A percentile compares a stretch with the other conserved stretches of the same genome.
These are phyloP conservation scores for Falco punctatus DNA, from an alignment of 2,113 vertebrate species.

Conservation along the genomic window DNA sequence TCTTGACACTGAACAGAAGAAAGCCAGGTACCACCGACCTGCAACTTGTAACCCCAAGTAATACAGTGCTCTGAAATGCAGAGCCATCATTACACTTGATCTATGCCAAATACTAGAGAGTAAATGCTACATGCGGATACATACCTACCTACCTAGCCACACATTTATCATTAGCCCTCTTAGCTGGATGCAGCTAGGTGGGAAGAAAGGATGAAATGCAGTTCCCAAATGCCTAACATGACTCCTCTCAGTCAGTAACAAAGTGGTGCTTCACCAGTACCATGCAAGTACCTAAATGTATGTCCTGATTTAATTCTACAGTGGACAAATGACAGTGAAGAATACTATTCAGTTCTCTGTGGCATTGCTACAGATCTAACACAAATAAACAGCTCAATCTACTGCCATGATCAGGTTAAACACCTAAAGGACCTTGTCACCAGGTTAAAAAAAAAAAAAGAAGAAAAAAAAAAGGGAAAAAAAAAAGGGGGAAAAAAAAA, in stretches of 20 bases:
- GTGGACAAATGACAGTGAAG: not conserved
- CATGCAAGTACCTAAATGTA: not conserved
- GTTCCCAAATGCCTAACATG: not conserved
- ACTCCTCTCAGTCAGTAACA: not conserved
- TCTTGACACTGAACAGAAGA: not conserved
- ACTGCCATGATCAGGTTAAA: not conserved
- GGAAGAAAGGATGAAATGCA: not conserved
- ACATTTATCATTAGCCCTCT: fast-evolving
- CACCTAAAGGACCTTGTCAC: not conserved
- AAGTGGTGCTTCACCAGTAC: not conserved
- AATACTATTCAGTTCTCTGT: not conserved
- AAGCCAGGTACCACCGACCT: not conserved
- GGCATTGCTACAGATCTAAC: not conserved
- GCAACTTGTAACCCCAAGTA: not conserved
- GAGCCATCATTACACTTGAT: not conserved
- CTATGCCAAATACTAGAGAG: fast-evolving
- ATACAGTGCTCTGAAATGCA: not conserved
- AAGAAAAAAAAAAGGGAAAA: not conserved
- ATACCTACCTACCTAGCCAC: not conserved
- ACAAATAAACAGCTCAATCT: not conserved
- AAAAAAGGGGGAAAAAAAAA: not conserved
- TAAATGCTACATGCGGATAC: not conserved
- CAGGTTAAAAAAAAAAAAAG: not conserved
- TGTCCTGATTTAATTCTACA: not conserved
- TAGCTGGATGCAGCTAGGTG: not conserved